These are phyloP conservation scores for Oreochromis tanganicae DNA, from an alignment of 2,113 vertebrate genomes.

Conservation along the genomic window DNA sequence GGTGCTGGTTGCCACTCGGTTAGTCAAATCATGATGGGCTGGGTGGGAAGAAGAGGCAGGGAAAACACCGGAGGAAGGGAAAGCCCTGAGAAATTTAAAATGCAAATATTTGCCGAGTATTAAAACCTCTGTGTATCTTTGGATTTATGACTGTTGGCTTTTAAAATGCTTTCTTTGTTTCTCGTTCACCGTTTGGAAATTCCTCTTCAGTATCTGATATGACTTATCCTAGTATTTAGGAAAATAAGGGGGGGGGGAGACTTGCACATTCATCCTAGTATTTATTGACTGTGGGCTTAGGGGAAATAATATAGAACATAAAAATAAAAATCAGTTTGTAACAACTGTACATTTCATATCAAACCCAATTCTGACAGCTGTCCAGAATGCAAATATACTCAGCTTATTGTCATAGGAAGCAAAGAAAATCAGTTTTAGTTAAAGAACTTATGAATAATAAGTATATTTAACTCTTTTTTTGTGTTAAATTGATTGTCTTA, in stretches of 20 bases:
- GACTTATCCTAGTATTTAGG: background rate
- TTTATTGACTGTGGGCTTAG: background rate
- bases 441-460: background rate
- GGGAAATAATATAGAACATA: background rate
- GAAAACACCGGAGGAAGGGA: background rate
- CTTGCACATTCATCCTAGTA: background rate
- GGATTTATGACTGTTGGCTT: background rate
- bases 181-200: background rate
- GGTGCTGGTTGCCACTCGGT: background rate
- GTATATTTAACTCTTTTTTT: background rate
- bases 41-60: background rate
- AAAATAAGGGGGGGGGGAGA: background rate
- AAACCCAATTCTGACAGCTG: background rate
- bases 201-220: background rate
- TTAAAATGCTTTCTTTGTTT: background rate
- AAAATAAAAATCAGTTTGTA: background rate
- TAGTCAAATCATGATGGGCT: constrained; percentile 14
- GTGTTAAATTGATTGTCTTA: background rate
- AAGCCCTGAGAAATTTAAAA: constrained; percentile 23
- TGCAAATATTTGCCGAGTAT: constrained; percentile 21
- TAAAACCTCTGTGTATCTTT: background rate
- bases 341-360: background rate
- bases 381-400: background rate
- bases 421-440: background rate
- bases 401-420: background rate